Evolutionary conservation across 2,113 vertebrate species (phyloP).

Genomic region (Bostrychus sinensis): DNA sequence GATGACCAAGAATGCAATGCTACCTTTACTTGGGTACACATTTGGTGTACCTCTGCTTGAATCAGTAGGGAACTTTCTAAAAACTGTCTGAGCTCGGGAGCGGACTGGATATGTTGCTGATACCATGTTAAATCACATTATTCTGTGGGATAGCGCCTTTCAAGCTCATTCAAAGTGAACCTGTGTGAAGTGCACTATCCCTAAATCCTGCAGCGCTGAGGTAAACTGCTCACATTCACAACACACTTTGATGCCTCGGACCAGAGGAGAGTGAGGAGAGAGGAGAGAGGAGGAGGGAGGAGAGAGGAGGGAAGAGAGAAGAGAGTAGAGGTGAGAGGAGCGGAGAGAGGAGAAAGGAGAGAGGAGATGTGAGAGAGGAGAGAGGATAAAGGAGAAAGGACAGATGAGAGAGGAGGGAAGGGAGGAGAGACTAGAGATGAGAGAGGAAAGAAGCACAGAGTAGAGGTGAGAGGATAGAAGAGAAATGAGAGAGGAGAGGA

Average conservation of each 20-base stretch:
- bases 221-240: slow-evolving; percentile 31
- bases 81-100: background rate
- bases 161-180: slow-evolving; percentile 16
- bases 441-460: too few relatives aligned
- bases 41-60: background rate
- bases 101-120: background rate
- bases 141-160: slow-evolving; percentile 1
- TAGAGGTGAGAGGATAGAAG: too few relatives aligned
- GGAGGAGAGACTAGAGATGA: too few relatives aligned
- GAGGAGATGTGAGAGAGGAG: too few relatives aligned
- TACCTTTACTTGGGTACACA: background rate
- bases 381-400: too few relatives aligned
- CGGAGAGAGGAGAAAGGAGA: background rate
- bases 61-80: background rate
- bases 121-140: slow-evolving; percentile 14
- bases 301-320: too few relatives aligned
- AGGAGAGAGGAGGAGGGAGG: too few relatives aligned
- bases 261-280: slow-evolving; percentile 18
- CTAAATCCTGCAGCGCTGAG: slow-evolving; percentile 37
- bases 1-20: too few relatives aligned
- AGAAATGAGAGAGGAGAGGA: background rate
- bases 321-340: too few relatives aligned
- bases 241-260: slow-evolving; percentile 38
- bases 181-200: slow-evolving; percentile 31
- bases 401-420: background rate